A percentile compares a stretch with the other conserved stretches of the same genome.
Conservation (phyloP, 1,140 invertebrate genomes). For the Neodiprion fabricii region DNA sequence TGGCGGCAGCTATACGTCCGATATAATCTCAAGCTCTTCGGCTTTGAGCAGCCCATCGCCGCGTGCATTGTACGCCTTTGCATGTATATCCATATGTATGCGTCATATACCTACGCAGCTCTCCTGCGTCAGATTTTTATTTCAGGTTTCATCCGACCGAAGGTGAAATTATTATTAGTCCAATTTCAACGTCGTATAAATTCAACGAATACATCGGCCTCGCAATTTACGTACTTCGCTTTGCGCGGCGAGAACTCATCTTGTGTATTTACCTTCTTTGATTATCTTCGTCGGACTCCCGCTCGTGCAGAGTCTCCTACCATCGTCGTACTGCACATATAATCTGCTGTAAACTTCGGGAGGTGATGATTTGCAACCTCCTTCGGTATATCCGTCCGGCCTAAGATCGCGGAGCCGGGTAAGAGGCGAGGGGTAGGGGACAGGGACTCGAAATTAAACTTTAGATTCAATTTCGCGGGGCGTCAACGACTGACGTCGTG, state of each 20-base stretch:
- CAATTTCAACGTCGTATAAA: not conserved
- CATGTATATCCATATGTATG: no score
- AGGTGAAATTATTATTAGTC: not conserved
- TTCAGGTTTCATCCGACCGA: no score
- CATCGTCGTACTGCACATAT: slow-evolving; percentile 36
- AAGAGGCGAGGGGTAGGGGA: slow-evolving; percentile 21
- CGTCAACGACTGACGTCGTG: slow-evolving; percentile 56
- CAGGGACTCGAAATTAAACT: slow-evolving; percentile 41
- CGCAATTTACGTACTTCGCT: slow-evolving; percentile 10
- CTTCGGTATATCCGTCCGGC: slow-evolving; percentile 41
- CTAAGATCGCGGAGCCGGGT: not conserved
- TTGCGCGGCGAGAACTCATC: slow-evolving; percentile 11
- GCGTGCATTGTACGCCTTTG: no score
- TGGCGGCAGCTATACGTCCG: no score
- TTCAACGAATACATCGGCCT: no score
- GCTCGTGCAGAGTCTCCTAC: no score
- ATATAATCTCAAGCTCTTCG: no score
- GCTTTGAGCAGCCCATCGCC: no score
- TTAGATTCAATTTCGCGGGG: slow-evolving; percentile 61
- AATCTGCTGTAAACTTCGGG: slow-evolving; percentile 52
- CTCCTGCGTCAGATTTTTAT: no score
- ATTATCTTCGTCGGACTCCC: no score
- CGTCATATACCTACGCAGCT: no score
- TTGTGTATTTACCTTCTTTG: slow-evolving; percentile 14
- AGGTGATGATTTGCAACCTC: slow-evolving; percentile 61